phyloP scores from a whole-genome alignment of 1,140 invertebrate species.

The Phymorhynchus buccinoides region DNA sequence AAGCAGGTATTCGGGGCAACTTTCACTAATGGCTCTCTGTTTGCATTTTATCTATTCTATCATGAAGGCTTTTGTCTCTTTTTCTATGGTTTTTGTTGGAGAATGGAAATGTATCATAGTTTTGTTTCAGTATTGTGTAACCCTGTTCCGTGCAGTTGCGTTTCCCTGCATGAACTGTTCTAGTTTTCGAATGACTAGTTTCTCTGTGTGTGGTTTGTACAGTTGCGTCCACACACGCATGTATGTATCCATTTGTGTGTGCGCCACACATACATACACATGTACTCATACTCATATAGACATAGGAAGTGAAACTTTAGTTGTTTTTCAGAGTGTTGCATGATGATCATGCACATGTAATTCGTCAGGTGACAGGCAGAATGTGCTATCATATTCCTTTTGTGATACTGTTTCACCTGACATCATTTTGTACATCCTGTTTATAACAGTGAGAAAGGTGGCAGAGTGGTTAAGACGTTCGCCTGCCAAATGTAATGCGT shows the following conservation, averaged over 20 bases:
- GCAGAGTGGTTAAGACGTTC: no score
- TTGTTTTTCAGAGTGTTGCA: not conserved
- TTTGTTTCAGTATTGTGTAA: not conserved
- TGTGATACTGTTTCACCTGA: not conserved
- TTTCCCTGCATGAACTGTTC: not conserved
- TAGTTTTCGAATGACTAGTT: not conserved
- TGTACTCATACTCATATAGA: not conserved
- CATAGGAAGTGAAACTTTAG: not conserved
- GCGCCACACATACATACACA: no score
- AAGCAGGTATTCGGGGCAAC: not conserved
- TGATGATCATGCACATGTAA: not conserved
- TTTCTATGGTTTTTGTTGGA: conserved; percentile 1
- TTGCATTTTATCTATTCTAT: not conserved
- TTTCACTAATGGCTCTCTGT: not conserved
- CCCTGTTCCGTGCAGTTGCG: not conserved
- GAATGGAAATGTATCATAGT: not conserved
- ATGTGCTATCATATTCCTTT: not conserved
- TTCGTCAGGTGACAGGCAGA: not conserved
- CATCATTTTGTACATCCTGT: no score
- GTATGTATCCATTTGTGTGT: not conserved
- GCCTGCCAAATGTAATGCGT: no score
- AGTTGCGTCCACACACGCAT: not conserved
- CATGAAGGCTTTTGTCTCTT: not conserved
- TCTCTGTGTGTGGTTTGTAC: not conserved
- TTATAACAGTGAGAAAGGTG: no score